Evolutionary conservation across 1,140 invertebrate genomes (phyloP).

Genomic region (Teleogryllus occipitalis): DNA sequence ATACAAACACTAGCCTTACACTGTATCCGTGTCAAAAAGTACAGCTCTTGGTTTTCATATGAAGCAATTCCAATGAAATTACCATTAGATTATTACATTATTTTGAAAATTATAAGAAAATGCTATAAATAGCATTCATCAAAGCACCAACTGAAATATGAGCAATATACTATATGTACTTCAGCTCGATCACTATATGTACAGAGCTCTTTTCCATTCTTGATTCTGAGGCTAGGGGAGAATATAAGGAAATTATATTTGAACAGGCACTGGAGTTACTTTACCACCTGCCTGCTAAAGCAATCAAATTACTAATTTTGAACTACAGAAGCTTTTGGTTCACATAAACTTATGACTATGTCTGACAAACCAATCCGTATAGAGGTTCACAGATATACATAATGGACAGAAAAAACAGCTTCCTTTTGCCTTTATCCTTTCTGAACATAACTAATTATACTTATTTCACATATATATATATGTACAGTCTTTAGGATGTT

Average conservation of each 20-base stretch:
- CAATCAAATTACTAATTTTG: no score
- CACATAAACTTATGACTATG: no score
- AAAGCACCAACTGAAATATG: slow-evolving; percentile 2
- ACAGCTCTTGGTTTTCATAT: no score
- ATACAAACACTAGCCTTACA: no score
- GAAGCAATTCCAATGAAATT: no score
- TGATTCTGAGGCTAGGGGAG: no score
- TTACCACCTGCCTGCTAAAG: no score
- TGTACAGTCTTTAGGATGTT: not conserved
- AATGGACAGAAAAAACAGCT: not conserved
- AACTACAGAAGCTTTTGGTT: no score
- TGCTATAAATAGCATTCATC: not conserved
- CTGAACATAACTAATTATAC: not conserved
- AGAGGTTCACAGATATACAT: not conserved
- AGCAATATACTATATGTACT: not conserved
- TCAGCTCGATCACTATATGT: no score
- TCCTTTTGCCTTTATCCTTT: not conserved
- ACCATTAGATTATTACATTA: not conserved
- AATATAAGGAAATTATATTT: no score
- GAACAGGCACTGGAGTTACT: no score
- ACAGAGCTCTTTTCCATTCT: not conserved
- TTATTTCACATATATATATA: not conserved
- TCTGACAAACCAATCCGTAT: not conserved
- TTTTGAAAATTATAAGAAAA: not conserved
- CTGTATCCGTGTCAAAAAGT: no score